Percentiles rank a stretch among this genome's conserved stretches.
Conservation (phyloP, 2,888 invertebrate genomes). For the Drosophila tripunctata region DNA sequence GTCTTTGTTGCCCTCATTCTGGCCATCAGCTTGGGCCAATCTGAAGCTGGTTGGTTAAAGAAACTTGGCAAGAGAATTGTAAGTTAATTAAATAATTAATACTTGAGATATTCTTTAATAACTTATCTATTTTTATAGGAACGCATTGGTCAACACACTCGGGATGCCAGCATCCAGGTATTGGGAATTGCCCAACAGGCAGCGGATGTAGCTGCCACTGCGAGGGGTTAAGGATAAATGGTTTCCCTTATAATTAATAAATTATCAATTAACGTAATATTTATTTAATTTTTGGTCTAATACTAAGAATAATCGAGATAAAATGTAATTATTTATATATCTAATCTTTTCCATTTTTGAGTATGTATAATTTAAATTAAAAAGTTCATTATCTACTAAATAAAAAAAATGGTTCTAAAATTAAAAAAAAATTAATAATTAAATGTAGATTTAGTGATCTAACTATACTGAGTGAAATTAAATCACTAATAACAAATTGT, state of each 20-base stretch:
- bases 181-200: constrained; percentile 75
- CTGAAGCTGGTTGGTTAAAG: constrained; percentile 75
- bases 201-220: constrained; percentile 77
- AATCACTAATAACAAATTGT: no score
- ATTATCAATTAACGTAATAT: constrained; percentile 15
- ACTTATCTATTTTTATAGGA: constrained; percentile 49
- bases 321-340: background rate
- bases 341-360: background rate
- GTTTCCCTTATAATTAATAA: background rate
- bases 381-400: no score
- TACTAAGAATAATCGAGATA: background rate
- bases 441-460: no score
- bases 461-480: no score
- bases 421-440: no score
- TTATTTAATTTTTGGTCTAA: background rate
- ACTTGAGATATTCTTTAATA: background rate
- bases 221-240: constrained; percentile 44
- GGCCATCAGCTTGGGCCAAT: constrained; percentile 66
- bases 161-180: constrained; percentile 76
- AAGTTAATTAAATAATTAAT: constrained; percentile 31
- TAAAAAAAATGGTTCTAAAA: no score
- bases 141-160: constrained; percentile 73
- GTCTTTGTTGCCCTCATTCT: constrained; percentile 69
- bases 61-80: constrained; percentile 77
- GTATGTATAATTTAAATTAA: no score